Evolutionary conservation across 2,797 vertebrate genomes (phyloP), one percentile per base, ranked within the genome.

Genomic region (Pantherophis alleghaniensis): DNA sequence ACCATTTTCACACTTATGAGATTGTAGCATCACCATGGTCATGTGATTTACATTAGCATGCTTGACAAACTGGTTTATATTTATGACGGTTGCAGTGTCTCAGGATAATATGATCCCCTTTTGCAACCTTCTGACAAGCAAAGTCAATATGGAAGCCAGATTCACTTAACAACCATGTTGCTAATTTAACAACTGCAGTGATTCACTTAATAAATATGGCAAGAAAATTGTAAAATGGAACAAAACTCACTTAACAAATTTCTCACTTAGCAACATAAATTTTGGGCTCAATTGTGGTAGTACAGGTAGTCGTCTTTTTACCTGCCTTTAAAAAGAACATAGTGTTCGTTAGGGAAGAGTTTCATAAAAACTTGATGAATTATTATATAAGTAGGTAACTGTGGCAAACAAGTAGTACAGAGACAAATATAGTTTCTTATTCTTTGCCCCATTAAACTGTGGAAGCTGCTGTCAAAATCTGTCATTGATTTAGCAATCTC

Each of bases 401-500:
- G 6, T 69, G 86, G 16, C 79, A 12, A 94, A 93, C 87, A 59
- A 95, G 55, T 26, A 95, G 55, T 63, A 92, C 61, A 22, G 20
- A 95, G 94, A 55, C 86, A 94, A 94, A 20, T 0, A 13, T 5
- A 79, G 6, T 10, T 92, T 92, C 86, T 89, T 7, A 69, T 92
- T 86, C 47, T 91, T 56, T 55, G 0, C 1, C 0, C 2, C 13
- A 42, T 1, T 89, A 66, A 90, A n/a, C 87, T 95, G 4, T 63
- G 5, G 56, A 94, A 83, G 56, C n/a, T 87, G 92, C 89, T 87
- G 53, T 61, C 12, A 86, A 55, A 0, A 2, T 94, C 55, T 89
- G 92, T 90, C 91, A 89, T 10, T 87, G 94, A 92, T 95, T 95
- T 95, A 91, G 56, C 92, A 86, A 28, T 74, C 53, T 66, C 51